Conservation (phyloP, 2,113 vertebrate species). For the Ivindomyrus marchei region DNA sequence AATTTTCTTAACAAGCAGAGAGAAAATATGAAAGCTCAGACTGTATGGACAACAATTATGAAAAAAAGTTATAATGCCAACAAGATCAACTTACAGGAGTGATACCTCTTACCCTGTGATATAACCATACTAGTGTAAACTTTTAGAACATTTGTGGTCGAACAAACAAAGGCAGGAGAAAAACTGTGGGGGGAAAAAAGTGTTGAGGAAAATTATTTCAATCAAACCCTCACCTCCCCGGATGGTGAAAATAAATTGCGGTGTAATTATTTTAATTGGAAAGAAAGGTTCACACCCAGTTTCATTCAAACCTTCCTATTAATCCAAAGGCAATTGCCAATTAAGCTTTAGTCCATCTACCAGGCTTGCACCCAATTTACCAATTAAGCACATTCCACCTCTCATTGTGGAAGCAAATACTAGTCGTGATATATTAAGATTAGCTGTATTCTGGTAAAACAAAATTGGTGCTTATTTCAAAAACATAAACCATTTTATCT, state of each 20-base stretch:
- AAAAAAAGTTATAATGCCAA: neutral
- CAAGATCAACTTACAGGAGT: slow-evolving; percentile 50
- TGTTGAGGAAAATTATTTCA: slow-evolving; percentile 26
- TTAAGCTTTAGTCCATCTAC: neutral
- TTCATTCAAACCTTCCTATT: neutral
- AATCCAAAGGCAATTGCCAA: neutral
- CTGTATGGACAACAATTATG: neutral
- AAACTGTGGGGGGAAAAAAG: slow-evolving; percentile 26
- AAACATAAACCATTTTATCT: neutral
- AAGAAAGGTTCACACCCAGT: slow-evolving; percentile 18
- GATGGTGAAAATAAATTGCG: neutral
- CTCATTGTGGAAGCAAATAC: neutral
- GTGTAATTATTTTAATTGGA: slow-evolving; percentile 57
- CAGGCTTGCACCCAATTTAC: neutral
- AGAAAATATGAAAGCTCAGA: neutral
- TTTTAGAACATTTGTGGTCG: slow-evolving; percentile 26
- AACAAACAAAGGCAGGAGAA: slow-evolving; percentile 29
- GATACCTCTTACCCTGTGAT: slow-evolving; percentile 53
- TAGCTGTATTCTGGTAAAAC: neutral
- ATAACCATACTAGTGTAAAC: slow-evolving; percentile 56
- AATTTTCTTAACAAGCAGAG: neutral
- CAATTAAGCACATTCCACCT: neutral
- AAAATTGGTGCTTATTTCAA: neutral
- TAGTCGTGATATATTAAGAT: neutral
- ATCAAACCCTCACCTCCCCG: neutral